Conservation (phyloP, 2,797 vertebrate genomes). For the Numenius phaeopus region DNA sequence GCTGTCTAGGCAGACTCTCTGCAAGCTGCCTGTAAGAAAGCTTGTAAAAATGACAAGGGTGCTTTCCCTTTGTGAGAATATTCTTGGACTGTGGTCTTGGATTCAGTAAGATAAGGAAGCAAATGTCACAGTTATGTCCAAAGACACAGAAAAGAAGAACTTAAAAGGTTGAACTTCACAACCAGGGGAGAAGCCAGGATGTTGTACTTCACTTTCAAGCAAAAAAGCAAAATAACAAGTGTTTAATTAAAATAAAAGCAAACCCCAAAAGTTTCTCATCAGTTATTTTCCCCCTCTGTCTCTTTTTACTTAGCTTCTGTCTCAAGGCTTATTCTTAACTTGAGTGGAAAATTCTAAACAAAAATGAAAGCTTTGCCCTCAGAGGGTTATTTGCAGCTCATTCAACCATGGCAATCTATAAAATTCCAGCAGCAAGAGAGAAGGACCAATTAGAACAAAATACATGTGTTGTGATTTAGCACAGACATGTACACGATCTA, state of each 20-base stretch:
- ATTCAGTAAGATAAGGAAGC: background rate
- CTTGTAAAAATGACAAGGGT: background rate
- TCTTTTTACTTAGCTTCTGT: background rate
- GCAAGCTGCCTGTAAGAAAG: background rate
- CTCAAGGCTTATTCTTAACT: background rate
- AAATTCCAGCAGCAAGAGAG: constrained; percentile 6
- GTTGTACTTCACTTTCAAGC: background rate
- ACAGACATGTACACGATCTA: background rate
- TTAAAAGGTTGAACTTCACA: background rate
- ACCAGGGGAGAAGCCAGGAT: background rate
- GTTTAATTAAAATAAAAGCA: background rate
- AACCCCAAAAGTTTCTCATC: background rate
- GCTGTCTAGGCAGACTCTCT: background rate
- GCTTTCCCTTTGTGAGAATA: background rate
- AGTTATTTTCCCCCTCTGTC: background rate
- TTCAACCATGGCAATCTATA: background rate
- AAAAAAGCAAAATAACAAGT: background rate
- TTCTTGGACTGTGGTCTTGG: background rate
- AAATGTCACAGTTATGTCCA: background rate
- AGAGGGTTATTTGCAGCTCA: background rate
- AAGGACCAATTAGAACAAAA: constrained; percentile 41
- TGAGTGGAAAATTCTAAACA: constrained; percentile 28
- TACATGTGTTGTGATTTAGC: background rate
- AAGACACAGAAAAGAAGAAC: background rate
- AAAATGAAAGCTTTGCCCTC: constrained; percentile 24